These are phyloP conservation scores for Alsophila aescularia DNA, from an alignment of 2,888 invertebrate species.

Conservation along the genomic window DNA sequence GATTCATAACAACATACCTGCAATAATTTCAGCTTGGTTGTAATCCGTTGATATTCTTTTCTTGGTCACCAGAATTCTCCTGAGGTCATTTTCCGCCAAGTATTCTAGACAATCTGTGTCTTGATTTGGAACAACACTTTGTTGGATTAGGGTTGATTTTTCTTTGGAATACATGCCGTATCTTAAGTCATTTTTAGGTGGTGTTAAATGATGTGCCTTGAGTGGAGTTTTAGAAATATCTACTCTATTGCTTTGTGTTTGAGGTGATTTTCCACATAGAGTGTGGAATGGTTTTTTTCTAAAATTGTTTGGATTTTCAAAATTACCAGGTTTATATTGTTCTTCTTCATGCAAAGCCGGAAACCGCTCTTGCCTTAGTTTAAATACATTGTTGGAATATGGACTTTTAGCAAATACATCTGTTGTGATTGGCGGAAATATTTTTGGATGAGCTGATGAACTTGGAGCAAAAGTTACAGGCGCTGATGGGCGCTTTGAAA, in stretches of 20 bases:
- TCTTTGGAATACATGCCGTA: background rate
- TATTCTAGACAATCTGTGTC: background rate
- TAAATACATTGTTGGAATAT: too few species aligned
- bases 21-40: constrained; percentile 8
- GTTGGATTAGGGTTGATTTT: background rate
- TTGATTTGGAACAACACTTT: background rate
- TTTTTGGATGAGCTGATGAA: too few species aligned
- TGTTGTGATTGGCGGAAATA: too few species aligned
- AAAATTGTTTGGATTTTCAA: too few species aligned
- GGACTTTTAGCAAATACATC: too few species aligned
- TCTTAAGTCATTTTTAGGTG: background rate
- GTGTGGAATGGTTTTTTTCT: too few species aligned
- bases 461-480: too few species aligned
- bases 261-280: background rate
- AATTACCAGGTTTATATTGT: too few species aligned
- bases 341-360: too few species aligned
- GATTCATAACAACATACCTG: constrained; percentile 30
- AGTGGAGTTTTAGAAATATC: background rate
- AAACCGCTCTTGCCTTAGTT: too few species aligned
- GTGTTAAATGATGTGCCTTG: background rate
- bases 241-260: background rate
- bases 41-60: constrained; percentile 37
- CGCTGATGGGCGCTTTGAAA: too few species aligned
- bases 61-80: constrained; percentile 51
- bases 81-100: constrained; percentile 49